A percentile compares a stretch with the other conserved stretches of the same genome.
Evolutionary conservation across 1,140 invertebrate species (phyloP).

Genomic region (Drosophila prosaltans): DNA sequence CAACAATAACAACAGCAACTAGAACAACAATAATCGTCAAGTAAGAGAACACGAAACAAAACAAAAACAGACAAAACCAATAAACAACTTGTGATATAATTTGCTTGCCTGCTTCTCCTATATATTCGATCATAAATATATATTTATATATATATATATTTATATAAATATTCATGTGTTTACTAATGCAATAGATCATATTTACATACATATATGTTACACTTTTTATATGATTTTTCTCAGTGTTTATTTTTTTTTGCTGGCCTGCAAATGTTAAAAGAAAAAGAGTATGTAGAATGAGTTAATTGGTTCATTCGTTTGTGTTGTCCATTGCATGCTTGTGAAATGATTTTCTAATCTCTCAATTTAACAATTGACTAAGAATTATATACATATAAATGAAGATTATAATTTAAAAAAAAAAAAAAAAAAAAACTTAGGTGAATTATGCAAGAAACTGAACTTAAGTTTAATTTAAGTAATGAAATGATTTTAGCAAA

Average conservation of each 20-base stretch:
- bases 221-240: not conserved
- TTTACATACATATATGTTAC: not conserved
- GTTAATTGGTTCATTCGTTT: not conserved
- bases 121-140: not conserved
- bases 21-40: conserved; percentile 37
- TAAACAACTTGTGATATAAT: conserved; percentile 1
- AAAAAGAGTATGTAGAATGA: not conserved
- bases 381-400: not conserved
- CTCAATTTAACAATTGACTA: not conserved
- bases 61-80: conserved; percentile 9
- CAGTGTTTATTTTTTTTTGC: not conserved
- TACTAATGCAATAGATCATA: not conserved
- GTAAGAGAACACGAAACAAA: conserved; percentile 5
- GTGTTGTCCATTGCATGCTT: conserved; percentile 6
- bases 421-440: not conserved
- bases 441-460: not conserved
- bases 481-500: conserved; percentile 8
- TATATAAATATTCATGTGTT: too few relatives aligned
- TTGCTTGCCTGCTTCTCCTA: not conserved
- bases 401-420: not conserved
- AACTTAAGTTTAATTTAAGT: conserved; percentile 11
- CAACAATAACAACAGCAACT: conserved; percentile 26
- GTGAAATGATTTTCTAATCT: not conserved
- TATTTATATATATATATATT: not conserved
- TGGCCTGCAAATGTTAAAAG: not conserved